Evolutionary conservation across 2,797 vertebrate genomes (phyloP), one percentile per base, ranked within the genome.

Genomic region (Amniataba percoides): DNA sequence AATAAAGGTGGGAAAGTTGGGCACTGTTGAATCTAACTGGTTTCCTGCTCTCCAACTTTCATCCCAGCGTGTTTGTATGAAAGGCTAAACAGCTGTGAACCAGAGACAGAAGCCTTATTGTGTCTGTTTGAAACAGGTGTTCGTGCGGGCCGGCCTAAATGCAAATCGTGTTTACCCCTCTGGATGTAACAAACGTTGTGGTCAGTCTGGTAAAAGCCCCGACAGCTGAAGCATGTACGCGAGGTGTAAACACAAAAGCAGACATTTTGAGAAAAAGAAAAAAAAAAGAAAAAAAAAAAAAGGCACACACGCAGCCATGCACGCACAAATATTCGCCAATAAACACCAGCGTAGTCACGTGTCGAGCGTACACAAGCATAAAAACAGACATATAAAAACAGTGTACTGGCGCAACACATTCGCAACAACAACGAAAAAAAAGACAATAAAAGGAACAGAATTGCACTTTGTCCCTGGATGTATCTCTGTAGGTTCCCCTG

Each of bases 401-500:
- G 68, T 19, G 21, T 45, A 74, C 61, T 74, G 71, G 45, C 42
- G 21, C 61, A 59, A 63, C 45, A 58, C 57, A 81, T 78, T 84
- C 61, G 68, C 42, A 58, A 58, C 12, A 46, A 31, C 27, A 31
- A 31, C 27, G 53, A 78, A 76, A 43, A 59, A 65, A 27, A 64
- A 45, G 18, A 34, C 18, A 58, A 57, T 12, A 16, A 68, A 71
- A 74, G 68, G 79, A 86, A 77, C 45, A 70, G 74, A 87, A 95
- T 94, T 95, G 94, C 94, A 96, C 95, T 91, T 92, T 82, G 89
- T 90, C 93, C 94, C 94, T 77, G 81, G 74, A 77, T 77, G 81
- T 42, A 86, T 83, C 81, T 91, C 84, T 80, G 74, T 63, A 52
- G 49, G 61, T 80, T 90, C 72, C 59, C 74, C 49, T 55, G 80